phyloP scores from a whole-genome alignment of 2,888 invertebrate species.

The Odiellus spinosus region DNA sequence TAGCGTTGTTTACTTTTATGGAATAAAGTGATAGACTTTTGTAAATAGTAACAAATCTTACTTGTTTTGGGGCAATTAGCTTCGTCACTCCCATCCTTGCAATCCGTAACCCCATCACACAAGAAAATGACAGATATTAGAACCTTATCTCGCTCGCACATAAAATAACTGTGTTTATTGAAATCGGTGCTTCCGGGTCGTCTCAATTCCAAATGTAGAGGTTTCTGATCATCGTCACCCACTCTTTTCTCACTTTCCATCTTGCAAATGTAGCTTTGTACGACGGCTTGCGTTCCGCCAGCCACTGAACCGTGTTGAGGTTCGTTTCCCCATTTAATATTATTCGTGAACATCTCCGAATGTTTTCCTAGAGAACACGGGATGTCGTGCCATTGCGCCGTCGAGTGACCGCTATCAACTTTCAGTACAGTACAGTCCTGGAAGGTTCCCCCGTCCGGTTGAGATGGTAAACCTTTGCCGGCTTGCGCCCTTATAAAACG shows the following conservation, averaged over 20 bases:
- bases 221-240: constrained; percentile 6
- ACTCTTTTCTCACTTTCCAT: constrained; percentile 12
- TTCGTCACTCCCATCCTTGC: constrained; percentile 26
- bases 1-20: no score
- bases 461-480: constrained; percentile 13
- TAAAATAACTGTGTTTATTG: constrained; percentile 19
- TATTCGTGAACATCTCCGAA: constrained; percentile 11
- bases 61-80: constrained; percentile 20
- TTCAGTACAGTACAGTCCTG: constrained; percentile 25
- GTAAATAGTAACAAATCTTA: no score
- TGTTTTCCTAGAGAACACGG: constrained; percentile 24
- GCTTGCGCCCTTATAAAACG: constrained; percentile 10
- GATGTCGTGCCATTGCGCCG: constrained; percentile 26
- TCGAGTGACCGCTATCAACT: constrained; percentile 23
- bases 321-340: constrained; percentile 8
- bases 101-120: constrained; percentile 24
- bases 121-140: constrained; percentile 22
- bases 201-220: constrained; percentile 7
- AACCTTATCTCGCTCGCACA: constrained; percentile 21
- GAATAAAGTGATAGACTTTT: no score
- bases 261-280: constrained; percentile 23
- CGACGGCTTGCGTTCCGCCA: constrained; percentile 7
- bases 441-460: constrained; percentile 26
- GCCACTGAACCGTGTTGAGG: constrained; percentile 2
- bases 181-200: constrained; percentile 3